Percentiles rank a stretch among this genome's conserved stretches.
These are phyloP conservation scores for Heteromurus nitidus DNA, from an alignment of 2,888 invertebrate species.

Conservation along the genomic window DNA sequence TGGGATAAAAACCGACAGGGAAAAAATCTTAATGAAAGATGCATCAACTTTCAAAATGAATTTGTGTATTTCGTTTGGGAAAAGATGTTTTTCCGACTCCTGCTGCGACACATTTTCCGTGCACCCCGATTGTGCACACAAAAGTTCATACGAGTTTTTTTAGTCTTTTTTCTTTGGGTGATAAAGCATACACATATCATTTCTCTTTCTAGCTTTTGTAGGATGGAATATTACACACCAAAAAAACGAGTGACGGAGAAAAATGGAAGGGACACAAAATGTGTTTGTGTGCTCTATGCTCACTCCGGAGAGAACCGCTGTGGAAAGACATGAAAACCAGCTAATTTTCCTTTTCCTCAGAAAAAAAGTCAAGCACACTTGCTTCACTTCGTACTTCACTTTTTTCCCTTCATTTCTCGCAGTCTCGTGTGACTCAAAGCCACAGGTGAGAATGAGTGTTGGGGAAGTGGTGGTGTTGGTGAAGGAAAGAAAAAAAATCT, in stretches of 20 bases:
- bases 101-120: constrained; percentile 63
- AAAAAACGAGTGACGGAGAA: too few species aligned
- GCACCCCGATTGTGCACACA: too few species aligned
- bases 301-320: too few species aligned
- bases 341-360: not conserved
- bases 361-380: not conserved
- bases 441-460: constrained; percentile 64
- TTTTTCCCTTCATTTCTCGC: constrained; percentile 31
- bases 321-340: too few species aligned
- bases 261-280: too few species aligned
- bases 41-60: constrained; percentile 47
- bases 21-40: constrained; percentile 50
- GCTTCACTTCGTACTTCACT: not conserved
- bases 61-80: constrained; percentile 6
- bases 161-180: not conserved
- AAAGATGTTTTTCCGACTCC: constrained; percentile 35
- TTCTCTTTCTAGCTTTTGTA: constrained; percentile 60
- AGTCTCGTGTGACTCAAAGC: constrained; percentile 59
- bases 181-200: constrained; percentile 41
- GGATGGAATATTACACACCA: too few species aligned
- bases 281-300: too few species aligned
- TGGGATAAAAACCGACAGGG: not conserved
- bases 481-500: not conserved
- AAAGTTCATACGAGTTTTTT: too few species aligned
- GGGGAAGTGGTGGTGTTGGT: constrained; percentile 27